These are phyloP conservation scores for Tanypteryx hageni DNA, from an alignment of 2,888 invertebrate species.

Conservation along the genomic window DNA sequence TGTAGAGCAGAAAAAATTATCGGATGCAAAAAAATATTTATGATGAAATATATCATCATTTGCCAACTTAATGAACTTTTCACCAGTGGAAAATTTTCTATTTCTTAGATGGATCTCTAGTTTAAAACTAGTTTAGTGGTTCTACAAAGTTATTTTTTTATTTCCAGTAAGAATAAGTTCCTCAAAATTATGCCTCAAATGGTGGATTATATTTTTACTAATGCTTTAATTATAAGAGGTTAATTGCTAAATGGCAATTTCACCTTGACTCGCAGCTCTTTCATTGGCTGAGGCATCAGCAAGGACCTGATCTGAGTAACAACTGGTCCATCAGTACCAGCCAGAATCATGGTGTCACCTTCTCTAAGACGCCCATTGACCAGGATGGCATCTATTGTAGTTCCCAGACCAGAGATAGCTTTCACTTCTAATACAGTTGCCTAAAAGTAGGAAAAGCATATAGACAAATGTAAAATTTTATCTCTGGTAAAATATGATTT, in stretches of 20 bases:
- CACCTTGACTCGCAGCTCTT: constrained; percentile 97
- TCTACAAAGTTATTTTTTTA: neutral
- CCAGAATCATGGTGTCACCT: constrained; percentile 95
- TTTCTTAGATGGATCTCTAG: too few relatives aligned
- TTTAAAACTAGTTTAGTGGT: neutral
- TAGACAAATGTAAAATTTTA: neutral
- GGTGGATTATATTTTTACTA: neutral
- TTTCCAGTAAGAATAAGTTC: neutral
- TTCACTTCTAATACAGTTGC: constrained; percentile 84
- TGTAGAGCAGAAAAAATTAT: too few relatives aligned
- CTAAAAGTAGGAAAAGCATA: constrained; percentile 68
- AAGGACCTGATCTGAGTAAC: constrained; percentile 97
- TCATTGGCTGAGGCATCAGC: constrained; percentile 98
- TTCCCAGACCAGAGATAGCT: constrained; percentile 96
- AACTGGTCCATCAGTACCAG: constrained; percentile 98
- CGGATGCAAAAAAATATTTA: too few relatives aligned
- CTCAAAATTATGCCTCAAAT: neutral
- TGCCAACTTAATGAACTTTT: too few relatives aligned
- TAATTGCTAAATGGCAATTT: constrained; percentile 61
- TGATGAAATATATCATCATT: too few relatives aligned
- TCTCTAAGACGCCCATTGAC: constrained; percentile 96
- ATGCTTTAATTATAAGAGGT: too few relatives aligned
- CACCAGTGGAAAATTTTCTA: too few relatives aligned
- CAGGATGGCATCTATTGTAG: constrained; percentile 98
- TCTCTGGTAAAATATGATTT: neutral